These are phyloP conservation scores for Catalaphyllia jardinei DNA, from an alignment of 64 coral and sea anemone species.

Conservation along the genomic window DNA sequence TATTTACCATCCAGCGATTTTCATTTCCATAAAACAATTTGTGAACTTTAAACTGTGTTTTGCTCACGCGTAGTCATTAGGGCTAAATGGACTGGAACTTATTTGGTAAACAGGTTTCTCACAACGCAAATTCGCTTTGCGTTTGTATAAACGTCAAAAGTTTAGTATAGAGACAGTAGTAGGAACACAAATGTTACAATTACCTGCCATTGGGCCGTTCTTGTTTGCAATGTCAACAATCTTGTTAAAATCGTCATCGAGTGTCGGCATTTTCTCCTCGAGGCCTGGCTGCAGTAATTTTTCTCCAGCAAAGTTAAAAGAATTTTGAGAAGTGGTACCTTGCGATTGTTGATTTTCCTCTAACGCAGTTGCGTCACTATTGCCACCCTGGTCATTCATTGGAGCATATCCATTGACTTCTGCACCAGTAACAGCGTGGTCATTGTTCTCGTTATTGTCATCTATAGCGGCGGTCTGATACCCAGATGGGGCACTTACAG, in stretches of 20 bases:
- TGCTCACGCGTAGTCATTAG: no score
- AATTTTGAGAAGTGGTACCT: background rate
- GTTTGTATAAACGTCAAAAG: no score
- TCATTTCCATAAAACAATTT: no score
- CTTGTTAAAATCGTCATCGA: constrained; percentile 24
- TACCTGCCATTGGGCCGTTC: constrained; percentile 40
- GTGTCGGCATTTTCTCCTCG: background rate
- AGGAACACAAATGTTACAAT: background rate
- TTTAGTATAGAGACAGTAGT: no score
- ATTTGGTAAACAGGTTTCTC: background rate
- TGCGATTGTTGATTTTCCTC: constrained; percentile 4
- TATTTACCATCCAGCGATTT: no score
- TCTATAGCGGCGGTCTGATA: constrained; percentile 26
- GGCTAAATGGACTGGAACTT: background rate
- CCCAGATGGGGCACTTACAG: background rate
- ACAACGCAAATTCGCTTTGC: no score
- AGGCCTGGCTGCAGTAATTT: background rate
- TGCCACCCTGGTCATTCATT: background rate
- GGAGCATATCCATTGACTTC: constrained; percentile 11
- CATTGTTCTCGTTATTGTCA: constrained; percentile 7
- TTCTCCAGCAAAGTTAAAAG: background rate
- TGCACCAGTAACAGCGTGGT: background rate
- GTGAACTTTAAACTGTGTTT: no score
- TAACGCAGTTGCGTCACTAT: background rate
- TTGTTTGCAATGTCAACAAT: constrained; percentile 25